phyloP scores from a whole-genome alignment of 2,888 invertebrate species.

The Glyphotaelius pellucidus region DNA sequence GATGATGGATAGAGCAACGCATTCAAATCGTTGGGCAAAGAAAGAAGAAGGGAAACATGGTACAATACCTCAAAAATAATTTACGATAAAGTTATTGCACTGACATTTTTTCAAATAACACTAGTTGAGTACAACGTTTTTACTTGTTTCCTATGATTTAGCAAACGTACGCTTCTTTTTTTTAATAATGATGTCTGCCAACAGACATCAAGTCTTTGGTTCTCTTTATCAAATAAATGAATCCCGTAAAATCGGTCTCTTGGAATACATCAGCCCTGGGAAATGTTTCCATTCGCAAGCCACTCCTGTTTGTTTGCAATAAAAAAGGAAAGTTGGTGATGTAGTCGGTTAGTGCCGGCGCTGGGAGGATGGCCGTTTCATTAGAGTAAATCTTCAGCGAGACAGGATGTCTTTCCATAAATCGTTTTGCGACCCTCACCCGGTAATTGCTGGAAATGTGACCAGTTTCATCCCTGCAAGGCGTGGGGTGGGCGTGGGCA shows the following conservation, averaged over 20 bases:
- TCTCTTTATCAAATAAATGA: neutral
- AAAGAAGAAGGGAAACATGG: too few species aligned
- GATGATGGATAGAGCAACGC: too few species aligned
- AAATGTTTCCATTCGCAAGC: neutral
- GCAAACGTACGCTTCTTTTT: too few species aligned
- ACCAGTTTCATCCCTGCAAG: slow-evolving; percentile 49
- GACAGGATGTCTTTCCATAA: slow-evolving; percentile 59
- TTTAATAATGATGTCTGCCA: neutral
- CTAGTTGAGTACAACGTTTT: too few species aligned
- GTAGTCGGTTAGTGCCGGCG: slow-evolving; percentile 24
- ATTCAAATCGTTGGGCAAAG: too few species aligned
- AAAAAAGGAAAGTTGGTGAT: slow-evolving; percentile 40
- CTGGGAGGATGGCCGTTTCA: slow-evolving; percentile 52
- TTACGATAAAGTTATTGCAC: too few species aligned
- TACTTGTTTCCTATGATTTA: too few species aligned
- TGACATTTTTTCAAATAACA: too few species aligned
- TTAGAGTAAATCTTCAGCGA: slow-evolving; percentile 61
- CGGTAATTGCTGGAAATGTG: slow-evolving; percentile 65
- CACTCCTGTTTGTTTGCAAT: slow-evolving; percentile 38
- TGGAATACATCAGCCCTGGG: neutral
- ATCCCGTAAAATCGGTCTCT: neutral
- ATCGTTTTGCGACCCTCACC: slow-evolving; percentile 56
- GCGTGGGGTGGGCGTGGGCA: neutral
- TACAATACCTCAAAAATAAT: too few species aligned
- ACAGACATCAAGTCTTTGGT: neutral